Evolutionary conservation across 2,113 vertebrate genomes (phyloP).

Genomic region (Pithys albifrons): DNA sequence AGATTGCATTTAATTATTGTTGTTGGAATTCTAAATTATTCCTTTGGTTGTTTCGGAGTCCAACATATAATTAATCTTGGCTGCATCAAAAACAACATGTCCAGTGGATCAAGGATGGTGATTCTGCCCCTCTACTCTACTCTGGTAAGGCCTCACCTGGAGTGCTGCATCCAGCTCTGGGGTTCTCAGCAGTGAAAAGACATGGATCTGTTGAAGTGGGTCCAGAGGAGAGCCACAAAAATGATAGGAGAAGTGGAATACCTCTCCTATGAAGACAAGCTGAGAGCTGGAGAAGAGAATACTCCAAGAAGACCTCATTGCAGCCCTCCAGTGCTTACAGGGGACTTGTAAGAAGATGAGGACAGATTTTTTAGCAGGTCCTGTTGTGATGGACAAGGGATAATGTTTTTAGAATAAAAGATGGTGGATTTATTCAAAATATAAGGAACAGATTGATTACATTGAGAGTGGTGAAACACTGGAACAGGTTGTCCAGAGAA

Average conservation of each 20-base stretch:
- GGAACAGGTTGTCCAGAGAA: no score
- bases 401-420: background rate
- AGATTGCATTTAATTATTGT: background rate
- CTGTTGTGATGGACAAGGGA: background rate
- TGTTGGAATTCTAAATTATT: background rate
- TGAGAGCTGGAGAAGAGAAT: background rate
- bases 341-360: background rate
- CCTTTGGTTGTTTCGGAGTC: background rate
- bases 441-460: background rate
- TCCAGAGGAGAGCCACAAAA: background rate
- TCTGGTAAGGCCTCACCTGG: background rate
- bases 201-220: no score
- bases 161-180: background rate
- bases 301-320: background rate
- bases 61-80: background rate
- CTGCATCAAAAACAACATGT: background rate
- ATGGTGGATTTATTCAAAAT: background rate
- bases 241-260: background rate
- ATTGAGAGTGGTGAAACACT: background rate
- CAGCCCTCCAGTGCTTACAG: background rate
- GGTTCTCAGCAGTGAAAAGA: background rate
- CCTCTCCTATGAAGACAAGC: accelerated
- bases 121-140: background rate
- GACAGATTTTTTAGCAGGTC: background rate
- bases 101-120: background rate